These are phyloP conservation scores for Oophaga pumilio DNA, from an alignment of 2,113 vertebrate species.

Conservation along the genomic window DNA sequence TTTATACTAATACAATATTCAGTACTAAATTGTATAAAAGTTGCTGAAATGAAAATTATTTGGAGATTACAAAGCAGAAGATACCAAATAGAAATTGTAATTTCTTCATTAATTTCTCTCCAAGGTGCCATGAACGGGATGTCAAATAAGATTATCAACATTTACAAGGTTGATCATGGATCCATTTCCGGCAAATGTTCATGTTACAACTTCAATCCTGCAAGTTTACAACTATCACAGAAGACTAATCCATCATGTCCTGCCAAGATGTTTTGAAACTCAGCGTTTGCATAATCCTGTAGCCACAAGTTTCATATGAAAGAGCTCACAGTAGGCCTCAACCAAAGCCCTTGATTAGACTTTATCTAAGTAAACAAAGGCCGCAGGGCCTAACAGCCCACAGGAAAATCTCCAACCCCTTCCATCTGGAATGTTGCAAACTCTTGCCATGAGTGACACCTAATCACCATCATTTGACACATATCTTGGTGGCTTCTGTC, in stretches of 20 bases:
- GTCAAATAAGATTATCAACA: slow-evolving; percentile 80
- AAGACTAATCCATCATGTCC: slow-evolving; percentile 78
- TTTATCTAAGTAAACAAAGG: slow-evolving; percentile 83
- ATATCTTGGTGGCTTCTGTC: slow-evolving; percentile 53
- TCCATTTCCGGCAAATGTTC: slow-evolving; percentile 65
- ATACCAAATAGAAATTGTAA: neutral
- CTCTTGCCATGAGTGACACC: slow-evolving; percentile 52
- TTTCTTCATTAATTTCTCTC: neutral
- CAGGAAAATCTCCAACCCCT: slow-evolving; percentile 49
- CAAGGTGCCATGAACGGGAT: slow-evolving; percentile 69
- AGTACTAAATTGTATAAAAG: neutral
- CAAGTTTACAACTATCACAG: slow-evolving; percentile 70
- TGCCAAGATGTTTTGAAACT: slow-evolving; percentile 74
- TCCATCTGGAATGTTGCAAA: slow-evolving; percentile 61
- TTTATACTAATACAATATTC: neutral
- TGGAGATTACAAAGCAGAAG: neutral
- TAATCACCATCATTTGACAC: slow-evolving; percentile 43
- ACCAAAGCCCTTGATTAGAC: slow-evolving; percentile 74
- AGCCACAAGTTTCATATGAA: slow-evolving; percentile 73
- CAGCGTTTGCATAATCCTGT: slow-evolving; percentile 83
- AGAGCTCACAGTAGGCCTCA: slow-evolving; percentile 69
- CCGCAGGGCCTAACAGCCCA: slow-evolving; percentile 65
- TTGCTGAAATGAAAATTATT: neutral
- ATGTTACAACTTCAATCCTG: slow-evolving; percentile 63
- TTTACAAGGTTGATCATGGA: slow-evolving; percentile 76